Conservation (phyloP, 2,888 invertebrate genomes). For the Acronicta alni region DNA sequence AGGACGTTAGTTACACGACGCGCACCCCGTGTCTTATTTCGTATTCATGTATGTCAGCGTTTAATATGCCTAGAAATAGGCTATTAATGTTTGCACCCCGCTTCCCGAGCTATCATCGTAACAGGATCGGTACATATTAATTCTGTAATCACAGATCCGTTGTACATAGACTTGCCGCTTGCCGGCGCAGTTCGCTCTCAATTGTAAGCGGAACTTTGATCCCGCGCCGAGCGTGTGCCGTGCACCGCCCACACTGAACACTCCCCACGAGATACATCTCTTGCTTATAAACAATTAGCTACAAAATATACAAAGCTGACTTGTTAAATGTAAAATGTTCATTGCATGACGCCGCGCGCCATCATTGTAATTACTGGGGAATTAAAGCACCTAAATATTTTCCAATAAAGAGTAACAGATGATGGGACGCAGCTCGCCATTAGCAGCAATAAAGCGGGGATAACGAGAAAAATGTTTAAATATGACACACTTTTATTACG, state of each 20-base stretch:
- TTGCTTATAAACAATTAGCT: slow-evolving; percentile 12
- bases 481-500: slow-evolving; percentile 60
- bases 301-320: slow-evolving; percentile 23
- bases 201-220: neutral
- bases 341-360: slow-evolving; percentile 7
- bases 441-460: slow-evolving; percentile 52
- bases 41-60: slow-evolving; percentile 49
- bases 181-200: neutral
- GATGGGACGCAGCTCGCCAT: slow-evolving; percentile 56
- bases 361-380: slow-evolving; percentile 44
- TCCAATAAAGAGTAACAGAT: slow-evolving; percentile 61
- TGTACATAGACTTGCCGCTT: neutral
- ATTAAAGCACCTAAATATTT: slow-evolving; percentile 56
- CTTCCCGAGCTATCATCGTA: neutral
- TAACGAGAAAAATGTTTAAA: slow-evolving; percentile 57
- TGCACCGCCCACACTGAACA: neutral
- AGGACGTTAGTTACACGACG: slow-evolving; percentile 13
- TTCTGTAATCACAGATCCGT: neutral
- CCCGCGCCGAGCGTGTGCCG: no score
- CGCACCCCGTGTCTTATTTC: slow-evolving; percentile 28
- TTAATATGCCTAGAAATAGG: slow-evolving; percentile 32
- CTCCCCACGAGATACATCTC: slow-evolving; percentile 9
- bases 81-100: slow-evolving; percentile 5
- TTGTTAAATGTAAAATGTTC: slow-evolving; percentile 19
- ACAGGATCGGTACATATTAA: slow-evolving; percentile 5